Base-by-base conservation (phyloP, 1,140 invertebrate species). In the Drosophila novamexicana region DNA sequence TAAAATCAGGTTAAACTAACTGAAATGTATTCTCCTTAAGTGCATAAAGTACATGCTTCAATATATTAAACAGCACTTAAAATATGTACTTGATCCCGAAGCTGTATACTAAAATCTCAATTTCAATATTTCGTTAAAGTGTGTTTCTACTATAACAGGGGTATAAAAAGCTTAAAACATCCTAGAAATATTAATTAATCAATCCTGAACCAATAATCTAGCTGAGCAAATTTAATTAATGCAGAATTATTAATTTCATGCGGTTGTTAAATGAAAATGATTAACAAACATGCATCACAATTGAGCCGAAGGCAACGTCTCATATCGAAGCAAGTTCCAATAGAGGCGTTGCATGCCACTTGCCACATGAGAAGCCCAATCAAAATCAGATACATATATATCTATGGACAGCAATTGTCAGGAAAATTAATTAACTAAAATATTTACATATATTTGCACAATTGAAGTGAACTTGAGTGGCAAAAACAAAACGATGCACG, bases 351-450 rank as follows among this genome's bases (percentile, higher is more conserved):
- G 40, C 40, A 42, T 47, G 44, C 44, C 14, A 54, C 9, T 39
- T 39, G 34, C 16, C 53, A 39, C 22, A 39, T 56, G 16, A 22
- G 36, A 59, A 59, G 40, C n/a, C n/a, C 22, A 40, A 47, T 59
- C 37, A 40, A 56, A 56, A 12, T 56, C 40, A 34, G 32, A 44
- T 36, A 36, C 32, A 8, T 7, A 56, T 56, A 8, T 22, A 42
- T n/a, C n/a, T 18, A 14, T 2, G 45, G n/a, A 45, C 16, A 32
- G 54, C 77, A 77, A 68, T 86, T 88, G 80, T 77, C 83, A 79
- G 82, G 66, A 86, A 86, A 86, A 86, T 86, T 86, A 86, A 86
- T 86, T 86, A 86, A 86, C 83, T 86, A 79, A 86, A 86, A 88
- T 86, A 88, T 47, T 70, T 74, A 61, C 49, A 72, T 50, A 62